Base-by-base conservation (phyloP, 2,113 vertebrate species). In the Scytalopus superciliaris region DNA sequence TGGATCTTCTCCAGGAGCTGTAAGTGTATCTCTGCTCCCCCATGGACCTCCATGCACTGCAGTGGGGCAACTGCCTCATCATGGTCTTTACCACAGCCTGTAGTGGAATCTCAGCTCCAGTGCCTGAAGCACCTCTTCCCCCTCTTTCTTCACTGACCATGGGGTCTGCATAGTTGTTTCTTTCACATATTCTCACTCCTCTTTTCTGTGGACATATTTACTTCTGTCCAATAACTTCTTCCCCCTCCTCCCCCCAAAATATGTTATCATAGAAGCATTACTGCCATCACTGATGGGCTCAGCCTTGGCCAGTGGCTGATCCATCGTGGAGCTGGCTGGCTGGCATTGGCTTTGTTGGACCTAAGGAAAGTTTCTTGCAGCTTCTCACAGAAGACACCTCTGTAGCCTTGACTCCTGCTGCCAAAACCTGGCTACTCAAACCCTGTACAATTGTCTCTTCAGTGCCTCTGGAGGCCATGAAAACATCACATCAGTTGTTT, bases 31-130 rank as follows among this genome's bases (percentile, higher is more conserved):
- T 60, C 12, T 60, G 33, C 45, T 55, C 28, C 28, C 39, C 23
- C 53, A 10, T 10, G 15, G 9, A 31, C 19, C 33, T 24, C 15
- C 27, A 16, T 25, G 16, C n/a, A n/a, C 47, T 47, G 19, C 28
- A 63, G 24, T 19, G 23, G 39, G 4, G 33, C 39, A 40, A 10
- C 28, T 79, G 13, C 19, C 28, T 40, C 40, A 55, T 30, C 0
- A 0, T 55, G 40, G 19, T 24, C 37, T 9, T 16, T 24, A 30
- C 12, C 28, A 70, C 0, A 0, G 19, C 6, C 49, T n/a, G 47
- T n/a, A 30, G 66, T 16, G 40, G n/a, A 79, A 40, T 55, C 49
- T 21, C 24, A 35, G 3, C 16, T 56, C 10, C 24, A 19, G 0
- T 30, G 28, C 13, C 27, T 79, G 66, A 6, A 79, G 7, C 19